Percentiles rank a stretch among this genome's conserved stretches.
Evolutionary conservation across 2,113 vertebrate genomes (phyloP).

Genomic region (Mesocricetus auratus): DNA sequence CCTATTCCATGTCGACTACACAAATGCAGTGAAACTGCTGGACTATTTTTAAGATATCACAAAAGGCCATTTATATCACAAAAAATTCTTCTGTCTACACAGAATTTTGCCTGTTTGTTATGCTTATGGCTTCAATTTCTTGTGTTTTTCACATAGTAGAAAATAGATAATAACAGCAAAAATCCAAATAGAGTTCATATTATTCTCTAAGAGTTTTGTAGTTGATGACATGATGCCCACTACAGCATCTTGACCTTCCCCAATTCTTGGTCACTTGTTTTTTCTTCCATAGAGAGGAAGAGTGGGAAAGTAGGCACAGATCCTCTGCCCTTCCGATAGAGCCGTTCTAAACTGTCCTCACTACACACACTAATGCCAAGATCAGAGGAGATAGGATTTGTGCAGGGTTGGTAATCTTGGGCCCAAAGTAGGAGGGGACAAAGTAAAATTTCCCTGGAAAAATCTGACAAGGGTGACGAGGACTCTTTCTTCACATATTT

Average conservation of each 20-base stretch:
- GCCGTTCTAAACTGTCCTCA: too few species aligned
- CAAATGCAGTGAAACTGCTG: background rate
- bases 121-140: background rate
- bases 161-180: background rate
- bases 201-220: background rate
- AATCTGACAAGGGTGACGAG: background rate
- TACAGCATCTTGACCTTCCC: background rate
- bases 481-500: background rate
- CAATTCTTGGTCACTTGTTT: background rate
- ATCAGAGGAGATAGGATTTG: background rate
- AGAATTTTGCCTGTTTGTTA: background rate
- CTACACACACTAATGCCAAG: rapidly evolving
- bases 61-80: background rate
- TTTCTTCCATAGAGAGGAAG: background rate
- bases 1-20: background rate
- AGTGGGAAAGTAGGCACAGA: background rate
- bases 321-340: too few species aligned
- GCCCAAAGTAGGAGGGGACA: background rate
- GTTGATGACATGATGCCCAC: background rate
- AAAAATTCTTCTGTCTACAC: background rate
- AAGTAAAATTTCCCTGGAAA: background rate
- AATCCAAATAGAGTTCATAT: background rate
- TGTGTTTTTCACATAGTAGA: background rate
- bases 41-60: background rate
- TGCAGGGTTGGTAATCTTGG: background rate